Conservation (phyloP, 2,797 vertebrate species). For the Hippopotamyrus pictus region DNA sequence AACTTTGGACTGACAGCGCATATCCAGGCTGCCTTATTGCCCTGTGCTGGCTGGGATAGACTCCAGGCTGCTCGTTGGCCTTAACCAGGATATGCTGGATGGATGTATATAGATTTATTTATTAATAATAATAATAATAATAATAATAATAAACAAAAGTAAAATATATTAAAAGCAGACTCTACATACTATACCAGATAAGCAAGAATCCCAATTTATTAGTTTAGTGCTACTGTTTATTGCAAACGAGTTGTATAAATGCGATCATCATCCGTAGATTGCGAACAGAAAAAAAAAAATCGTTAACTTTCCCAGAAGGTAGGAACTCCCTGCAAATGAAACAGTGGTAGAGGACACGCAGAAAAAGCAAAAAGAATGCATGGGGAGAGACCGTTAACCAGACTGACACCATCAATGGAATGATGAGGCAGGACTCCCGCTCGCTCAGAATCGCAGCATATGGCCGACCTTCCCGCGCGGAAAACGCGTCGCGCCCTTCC, state of each 20-base stretch:
- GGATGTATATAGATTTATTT: not conserved
- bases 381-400: constrained; percentile 17
- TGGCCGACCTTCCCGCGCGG: not conserved
- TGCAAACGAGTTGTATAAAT: not conserved
- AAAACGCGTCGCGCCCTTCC: not conserved
- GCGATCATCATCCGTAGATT: constrained; percentile 24
- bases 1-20: not conserved
- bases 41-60: not conserved
- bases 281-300: constrained; percentile 26
- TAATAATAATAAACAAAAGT: not conserved
- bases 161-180: not conserved
- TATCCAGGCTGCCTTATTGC: not conserved
- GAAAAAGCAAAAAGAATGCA: constrained; percentile 23
- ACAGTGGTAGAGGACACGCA: constrained; percentile 15
- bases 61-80: not conserved
- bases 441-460: not conserved
- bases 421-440: not conserved
- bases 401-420: not conserved
- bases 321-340: constrained; percentile 16
- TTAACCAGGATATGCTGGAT: not conserved
- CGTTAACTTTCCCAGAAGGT: constrained; percentile 31
- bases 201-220: not conserved
- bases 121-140: no score
- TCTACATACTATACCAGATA: not conserved
- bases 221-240: not conserved